Percentiles rank a stretch among this genome's conserved stretches.
phyloP scores from a whole-genome alignment of 2,888 invertebrate genomes.

The Beris morrisii region DNA sequence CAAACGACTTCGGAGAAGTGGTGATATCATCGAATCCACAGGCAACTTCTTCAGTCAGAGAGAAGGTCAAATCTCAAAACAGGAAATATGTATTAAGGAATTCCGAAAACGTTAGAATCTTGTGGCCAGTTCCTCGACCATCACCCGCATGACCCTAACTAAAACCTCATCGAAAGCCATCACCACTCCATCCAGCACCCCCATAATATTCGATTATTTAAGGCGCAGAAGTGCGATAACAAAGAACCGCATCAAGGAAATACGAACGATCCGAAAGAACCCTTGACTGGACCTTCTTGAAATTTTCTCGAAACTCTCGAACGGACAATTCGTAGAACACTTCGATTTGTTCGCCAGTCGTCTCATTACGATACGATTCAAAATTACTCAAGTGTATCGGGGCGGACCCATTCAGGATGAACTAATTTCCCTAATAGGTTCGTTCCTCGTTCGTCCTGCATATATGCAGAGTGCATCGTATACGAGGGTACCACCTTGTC shows the following conservation, averaged over 20 bases:
- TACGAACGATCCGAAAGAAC: constrained; percentile 4
- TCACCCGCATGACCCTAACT: too few relatives aligned
- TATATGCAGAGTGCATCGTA: not conserved
- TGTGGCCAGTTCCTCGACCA: too few relatives aligned
- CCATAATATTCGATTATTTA: too few relatives aligned
- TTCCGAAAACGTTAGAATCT: too few relatives aligned
- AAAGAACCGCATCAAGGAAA: constrained; percentile 16
- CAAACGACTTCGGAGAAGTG: too few relatives aligned
- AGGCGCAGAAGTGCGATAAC: not conserved
- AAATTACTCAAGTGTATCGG: constrained; percentile 31
- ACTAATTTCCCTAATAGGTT: constrained; percentile 27
- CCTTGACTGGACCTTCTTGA: constrained; percentile 16
- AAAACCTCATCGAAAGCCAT: too few relatives aligned
- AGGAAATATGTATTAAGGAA: too few relatives aligned
- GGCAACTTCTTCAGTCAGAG: too few relatives aligned
- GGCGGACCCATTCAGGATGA: constrained; percentile 14
- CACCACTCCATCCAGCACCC: too few relatives aligned
- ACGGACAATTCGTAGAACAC: not conserved
- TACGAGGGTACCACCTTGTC: too few relatives aligned
- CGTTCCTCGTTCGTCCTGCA: not conserved
- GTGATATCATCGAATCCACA: too few relatives aligned
- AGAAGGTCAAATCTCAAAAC: too few relatives aligned
- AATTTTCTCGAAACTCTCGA: constrained; percentile 16
- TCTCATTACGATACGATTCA: constrained; percentile 33
- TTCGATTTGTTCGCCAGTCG: constrained; percentile 15